These are phyloP conservation scores for Julus scanicus DNA, from an alignment of 2,888 invertebrate species.

Conservation along the genomic window DNA sequence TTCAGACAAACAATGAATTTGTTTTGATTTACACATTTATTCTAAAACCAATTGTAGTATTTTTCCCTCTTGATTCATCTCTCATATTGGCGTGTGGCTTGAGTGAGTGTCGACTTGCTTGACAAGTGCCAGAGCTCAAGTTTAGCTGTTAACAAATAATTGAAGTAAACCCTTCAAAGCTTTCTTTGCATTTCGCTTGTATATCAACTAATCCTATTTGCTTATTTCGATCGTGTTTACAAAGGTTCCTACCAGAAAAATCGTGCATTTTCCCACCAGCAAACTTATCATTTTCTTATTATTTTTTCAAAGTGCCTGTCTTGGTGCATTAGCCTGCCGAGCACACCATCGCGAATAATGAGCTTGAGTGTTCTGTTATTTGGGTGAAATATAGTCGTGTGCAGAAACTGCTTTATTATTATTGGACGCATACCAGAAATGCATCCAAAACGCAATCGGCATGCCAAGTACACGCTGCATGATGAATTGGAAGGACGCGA, in stretches of 20 bases:
- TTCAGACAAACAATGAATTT: no score
- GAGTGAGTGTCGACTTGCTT: not conserved
- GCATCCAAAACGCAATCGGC: constrained; percentile 16
- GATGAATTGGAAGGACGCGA: constrained; percentile 24
- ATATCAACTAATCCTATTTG: not conserved
- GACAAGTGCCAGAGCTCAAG: not conserved
- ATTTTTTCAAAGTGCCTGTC: not conserved
- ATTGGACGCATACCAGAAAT: constrained; percentile 45
- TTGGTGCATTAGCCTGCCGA: not conserved
- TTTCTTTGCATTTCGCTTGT: not conserved
- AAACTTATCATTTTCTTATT: constrained; percentile 14
- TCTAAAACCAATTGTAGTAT: no score
- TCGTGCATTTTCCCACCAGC: constrained; percentile 1
- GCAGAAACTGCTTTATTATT: constrained; percentile 38
- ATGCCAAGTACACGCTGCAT: constrained; percentile 3
- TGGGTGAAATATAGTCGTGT: constrained; percentile 42
- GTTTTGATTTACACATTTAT: no score
- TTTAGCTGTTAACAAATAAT: not conserved
- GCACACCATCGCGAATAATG: constrained; percentile 15
- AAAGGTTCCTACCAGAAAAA: not conserved
- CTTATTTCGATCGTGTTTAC: not conserved
- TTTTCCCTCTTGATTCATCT: no score
- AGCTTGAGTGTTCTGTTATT: constrained; percentile 37
- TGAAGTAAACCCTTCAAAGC: not conserved
- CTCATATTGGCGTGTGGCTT: no score